These are phyloP conservation scores for Stichopus horrens DNA, from an alignment of 53 echinoderm and acorn worm species.

Conservation along the genomic window DNA sequence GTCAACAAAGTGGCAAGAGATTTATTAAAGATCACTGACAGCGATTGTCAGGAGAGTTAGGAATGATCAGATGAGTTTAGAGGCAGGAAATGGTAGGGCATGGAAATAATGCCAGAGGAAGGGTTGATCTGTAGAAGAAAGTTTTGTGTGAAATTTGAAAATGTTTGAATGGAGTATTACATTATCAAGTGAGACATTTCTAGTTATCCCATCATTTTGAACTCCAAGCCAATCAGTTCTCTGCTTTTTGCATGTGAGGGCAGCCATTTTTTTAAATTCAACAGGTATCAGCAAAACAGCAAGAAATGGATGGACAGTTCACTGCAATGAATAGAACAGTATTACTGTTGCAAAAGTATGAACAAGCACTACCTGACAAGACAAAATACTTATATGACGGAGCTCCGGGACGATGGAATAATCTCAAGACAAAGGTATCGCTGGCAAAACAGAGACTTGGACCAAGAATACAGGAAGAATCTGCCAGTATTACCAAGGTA, in stretches of 20 bases:
- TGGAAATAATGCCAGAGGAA: too few relatives aligned
- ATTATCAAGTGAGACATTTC: background rate
- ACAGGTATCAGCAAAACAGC: slow-evolving; percentile 94
- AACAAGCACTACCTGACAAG: slow-evolving; percentile 77
- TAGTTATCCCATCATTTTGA: background rate
- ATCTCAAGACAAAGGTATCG: slow-evolving; percentile 98
- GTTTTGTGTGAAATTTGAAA: background rate
- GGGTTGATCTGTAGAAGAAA: too few relatives aligned
- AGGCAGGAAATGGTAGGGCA: too few relatives aligned
- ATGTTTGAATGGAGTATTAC: background rate
- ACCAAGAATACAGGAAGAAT: slow-evolving; percentile 92
- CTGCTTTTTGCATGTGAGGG: background rate
- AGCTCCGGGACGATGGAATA: slow-evolving; percentile 96
- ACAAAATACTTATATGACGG: slow-evolving; percentile 85
- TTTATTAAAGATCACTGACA: too few relatives aligned
- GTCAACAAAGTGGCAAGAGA: too few relatives aligned
- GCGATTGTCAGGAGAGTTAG: too few relatives aligned
- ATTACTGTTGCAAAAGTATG: slow-evolving; percentile 88
- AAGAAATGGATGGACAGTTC: slow-evolving; percentile 99
- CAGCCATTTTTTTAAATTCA: background rate
- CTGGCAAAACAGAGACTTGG: slow-evolving; percentile 94
- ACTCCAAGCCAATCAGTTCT: background rate
- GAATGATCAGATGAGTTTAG: too few relatives aligned
- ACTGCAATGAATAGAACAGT: slow-evolving; percentile 99
- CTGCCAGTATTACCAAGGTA: slow-evolving; percentile 98